Conservation (phyloP, 2,888 invertebrate genomes). For the Eremobia ochroleuca region DNA sequence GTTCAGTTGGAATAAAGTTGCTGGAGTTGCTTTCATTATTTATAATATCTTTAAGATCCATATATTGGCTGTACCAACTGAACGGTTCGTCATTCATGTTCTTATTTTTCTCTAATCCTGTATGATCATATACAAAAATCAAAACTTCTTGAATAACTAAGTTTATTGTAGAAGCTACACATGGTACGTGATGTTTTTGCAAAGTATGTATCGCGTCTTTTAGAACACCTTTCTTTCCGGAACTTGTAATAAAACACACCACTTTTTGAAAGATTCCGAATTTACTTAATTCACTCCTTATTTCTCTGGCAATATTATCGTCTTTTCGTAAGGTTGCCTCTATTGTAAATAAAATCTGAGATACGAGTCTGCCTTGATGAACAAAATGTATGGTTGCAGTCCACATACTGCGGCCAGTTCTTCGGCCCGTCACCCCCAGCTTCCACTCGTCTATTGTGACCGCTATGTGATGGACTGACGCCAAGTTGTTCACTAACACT, state of each 20-base stretch:
- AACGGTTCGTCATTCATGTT: neutral
- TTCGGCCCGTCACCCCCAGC: neutral
- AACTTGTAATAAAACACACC: slow-evolving; percentile 6
- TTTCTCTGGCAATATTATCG: neutral
- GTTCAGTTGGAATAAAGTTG: neutral
- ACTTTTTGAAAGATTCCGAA: neutral
- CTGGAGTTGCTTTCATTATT: neutral
- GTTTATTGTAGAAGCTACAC: slow-evolving; percentile 15
- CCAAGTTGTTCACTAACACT: neutral
- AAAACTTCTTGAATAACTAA: neutral
- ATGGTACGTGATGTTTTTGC: neutral
- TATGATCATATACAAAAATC: neutral
- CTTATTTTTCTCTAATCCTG: neutral
- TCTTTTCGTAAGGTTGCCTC: neutral
- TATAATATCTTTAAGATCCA: neutral
- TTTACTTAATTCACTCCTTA: neutral
- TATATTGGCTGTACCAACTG: neutral
- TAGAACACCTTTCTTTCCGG: neutral
- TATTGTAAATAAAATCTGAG: slow-evolving; percentile 21
- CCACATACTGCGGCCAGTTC: slow-evolving; percentile 6
- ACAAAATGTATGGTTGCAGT: slow-evolving; percentile 17
- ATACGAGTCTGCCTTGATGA: slow-evolving; percentile 3
- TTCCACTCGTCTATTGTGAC: slow-evolving; percentile 10
- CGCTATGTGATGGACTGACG: neutral
- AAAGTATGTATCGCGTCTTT: neutral